phyloP scores from a whole-genome alignment of 2,888 invertebrate genomes.

The Coelopa pilipes region DNA sequence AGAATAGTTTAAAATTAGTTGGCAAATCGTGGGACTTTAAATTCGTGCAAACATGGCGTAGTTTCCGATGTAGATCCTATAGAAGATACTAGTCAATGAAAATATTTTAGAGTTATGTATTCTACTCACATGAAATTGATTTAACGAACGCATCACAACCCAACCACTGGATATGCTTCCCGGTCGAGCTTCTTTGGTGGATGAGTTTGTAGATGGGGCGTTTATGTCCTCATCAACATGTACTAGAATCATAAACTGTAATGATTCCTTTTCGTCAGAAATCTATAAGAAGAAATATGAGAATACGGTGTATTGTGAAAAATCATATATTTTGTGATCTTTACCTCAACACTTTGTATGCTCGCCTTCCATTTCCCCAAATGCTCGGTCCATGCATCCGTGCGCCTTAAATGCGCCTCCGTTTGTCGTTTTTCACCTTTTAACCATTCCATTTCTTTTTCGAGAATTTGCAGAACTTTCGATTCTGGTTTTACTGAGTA shows the following conservation, averaged over 20 bases:
- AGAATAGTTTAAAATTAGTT: slow-evolving; percentile 83
- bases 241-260: slow-evolving; percentile 82
- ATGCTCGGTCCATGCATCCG: slow-evolving; percentile 91
- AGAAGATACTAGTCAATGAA: not conserved
- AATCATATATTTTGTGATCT: not conserved
- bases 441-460: slow-evolving; percentile 85
- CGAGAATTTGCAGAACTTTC: slow-evolving; percentile 80
- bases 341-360: slow-evolving; percentile 83
- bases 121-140: slow-evolving; percentile 71
- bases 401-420: slow-evolving; percentile 85
- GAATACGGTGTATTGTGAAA: not conserved
- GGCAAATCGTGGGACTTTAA: slow-evolving; percentile 86
- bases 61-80: slow-evolving; percentile 83
- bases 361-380: slow-evolving; percentile 88
- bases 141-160: slow-evolving; percentile 74
- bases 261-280: slow-evolving; percentile 70
- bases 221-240: slow-evolving; percentile 74
- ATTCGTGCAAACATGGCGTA: slow-evolving; percentile 83
- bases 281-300: slow-evolving; percentile 53
- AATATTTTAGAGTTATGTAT: not conserved
- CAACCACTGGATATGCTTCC: slow-evolving; percentile 74
- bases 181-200: slow-evolving; percentile 59
- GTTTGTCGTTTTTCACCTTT: slow-evolving; percentile 82
- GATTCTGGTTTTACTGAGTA: slow-evolving; percentile 87
- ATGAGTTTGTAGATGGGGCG: slow-evolving; percentile 45